Evolutionary conservation across 64 coral and sea anemone species (phyloP), one percentile per base, ranked within the genome.

Genomic region (Actinia equina): DNA sequence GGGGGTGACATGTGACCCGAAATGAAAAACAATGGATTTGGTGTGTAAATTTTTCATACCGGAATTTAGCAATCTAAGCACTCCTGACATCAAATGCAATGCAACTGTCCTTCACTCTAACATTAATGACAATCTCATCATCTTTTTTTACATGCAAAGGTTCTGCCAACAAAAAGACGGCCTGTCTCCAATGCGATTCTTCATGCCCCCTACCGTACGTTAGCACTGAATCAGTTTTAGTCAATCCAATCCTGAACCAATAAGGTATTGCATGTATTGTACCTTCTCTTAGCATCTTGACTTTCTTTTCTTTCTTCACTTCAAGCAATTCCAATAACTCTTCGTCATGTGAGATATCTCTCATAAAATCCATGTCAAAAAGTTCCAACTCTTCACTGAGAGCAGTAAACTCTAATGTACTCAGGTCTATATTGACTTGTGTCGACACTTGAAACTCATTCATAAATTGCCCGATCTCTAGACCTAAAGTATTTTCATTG

Each of bases 401-500:
- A 63, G 88, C 20, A 60, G 22, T 51, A 63, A 88, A 92, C 22
- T 90, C 84, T 46, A 95, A 63, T 27, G 84, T 88, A 43, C 44
- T 86, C 7, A 99, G 71, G 77, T 95, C 97, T 86, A 99, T 43
- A 84, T 93, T 87, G 16, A 95, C 76, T 42, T 99, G 97, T 20
- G 93, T 99, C 7, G 84, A 81, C 19, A 99, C 97, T 86, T 93
- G 93, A 78, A 99, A 99, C 7, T 87, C 91, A 87, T 99, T 99
- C 43, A 99, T 90, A 87, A 93, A 95, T 42, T 59, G 61, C 10
- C 85, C 93, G 51, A 99, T 99, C 76, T 93, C 82, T 42, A 99
- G 91, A 19, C 86, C 97, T 10, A 99, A 85, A 25, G 97, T 99
- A 79, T 88, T 94, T 13, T 86, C 86, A 42, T 78, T 85, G 58